Evolutionary conservation across 2,113 vertebrate species (phyloP), one percentile per base, ranked within the genome.

Genomic region (Prinia subflava): DNA sequence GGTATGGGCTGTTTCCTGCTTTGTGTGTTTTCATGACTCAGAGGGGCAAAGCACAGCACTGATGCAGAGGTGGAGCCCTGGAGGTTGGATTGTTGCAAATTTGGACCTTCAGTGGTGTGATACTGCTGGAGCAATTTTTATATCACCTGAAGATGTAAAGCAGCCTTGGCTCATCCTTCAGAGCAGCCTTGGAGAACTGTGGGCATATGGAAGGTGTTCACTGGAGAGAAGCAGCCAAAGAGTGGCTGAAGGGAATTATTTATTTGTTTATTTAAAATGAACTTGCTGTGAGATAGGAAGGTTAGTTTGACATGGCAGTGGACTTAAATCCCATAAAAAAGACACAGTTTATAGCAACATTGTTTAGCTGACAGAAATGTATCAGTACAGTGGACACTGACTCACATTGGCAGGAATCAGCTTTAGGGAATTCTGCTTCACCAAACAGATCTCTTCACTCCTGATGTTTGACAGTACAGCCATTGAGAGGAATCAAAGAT

Each of bases 281-380:
- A 52, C 17, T 53, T 6, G 3, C 39, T 57, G 63, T 47, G 84
- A 90, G 87, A 56, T 37, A 42, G 4, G n/a, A 87, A 52, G 27
- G 55, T 50, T 82, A 49, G 71, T 69, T 86, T 70, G 83, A 37
- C 5, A 4, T 39, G 87, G 47, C 68, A 83, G 68, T 28, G 78
- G 95, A 88, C 88, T 95, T 85, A 95, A 95, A 90, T 78, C 31
- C 71, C 63, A 17, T 78, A 52, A 93, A 95, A 56, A 42, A 28
- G 33, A 65, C 50, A 41, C 37, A 90, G 57, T 88, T 96, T 88
- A 70, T 47, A 77, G 64, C 56, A 88, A 56, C 64, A 27, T 60
- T 94, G 59, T 94, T 94, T 67, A 75, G 92, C 90, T 96, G 95
- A 83, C 95, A 95, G 41, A 93, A 95, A 74, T 17, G 28, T 47